Evolutionary conservation across 30 jellyfish, hydroid and myxozoan genomes (phyloP).

Genomic region (Hydractinia echinata): DNA sequence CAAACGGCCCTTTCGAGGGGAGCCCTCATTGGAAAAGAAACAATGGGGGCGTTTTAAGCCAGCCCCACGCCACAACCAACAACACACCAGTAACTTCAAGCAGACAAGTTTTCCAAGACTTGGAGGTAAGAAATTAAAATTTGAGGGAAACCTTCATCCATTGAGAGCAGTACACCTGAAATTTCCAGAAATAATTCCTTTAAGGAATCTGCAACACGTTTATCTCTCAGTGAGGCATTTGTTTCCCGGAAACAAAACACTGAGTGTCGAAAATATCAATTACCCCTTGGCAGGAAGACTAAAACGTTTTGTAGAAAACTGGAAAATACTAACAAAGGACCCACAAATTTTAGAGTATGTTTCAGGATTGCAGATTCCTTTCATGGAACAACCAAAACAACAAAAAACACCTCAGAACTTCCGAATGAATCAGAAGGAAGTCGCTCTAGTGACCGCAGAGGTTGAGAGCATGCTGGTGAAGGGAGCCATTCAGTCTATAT

Average conservation of each 20-base stretch:
- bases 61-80: neutral
- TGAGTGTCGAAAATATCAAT: too few relatives aligned
- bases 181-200: neutral
- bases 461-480: too few relatives aligned
- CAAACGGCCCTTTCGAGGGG: neutral
- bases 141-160: neutral
- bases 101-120: neutral
- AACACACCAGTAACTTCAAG: neutral
- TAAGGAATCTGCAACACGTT: constrained; percentile 14
- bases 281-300: constrained; percentile 5
- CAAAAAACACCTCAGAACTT: neutral
- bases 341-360: neutral
- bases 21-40: neutral
- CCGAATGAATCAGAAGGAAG: neutral
- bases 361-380: constrained; percentile 12
- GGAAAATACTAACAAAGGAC: neutral
- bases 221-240: neutral
- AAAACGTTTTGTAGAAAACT: neutral
- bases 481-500: too few relatives aligned
- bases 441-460: too few relatives aligned
- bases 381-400: constrained; percentile 1
- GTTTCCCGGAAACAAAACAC: neutral
- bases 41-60: neutral
- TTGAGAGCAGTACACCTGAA: neutral
- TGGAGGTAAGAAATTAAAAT: neutral